phyloP scores from a whole-genome alignment of 1,140 invertebrate genomes.

The Anoplophora glabripennis region DNA sequence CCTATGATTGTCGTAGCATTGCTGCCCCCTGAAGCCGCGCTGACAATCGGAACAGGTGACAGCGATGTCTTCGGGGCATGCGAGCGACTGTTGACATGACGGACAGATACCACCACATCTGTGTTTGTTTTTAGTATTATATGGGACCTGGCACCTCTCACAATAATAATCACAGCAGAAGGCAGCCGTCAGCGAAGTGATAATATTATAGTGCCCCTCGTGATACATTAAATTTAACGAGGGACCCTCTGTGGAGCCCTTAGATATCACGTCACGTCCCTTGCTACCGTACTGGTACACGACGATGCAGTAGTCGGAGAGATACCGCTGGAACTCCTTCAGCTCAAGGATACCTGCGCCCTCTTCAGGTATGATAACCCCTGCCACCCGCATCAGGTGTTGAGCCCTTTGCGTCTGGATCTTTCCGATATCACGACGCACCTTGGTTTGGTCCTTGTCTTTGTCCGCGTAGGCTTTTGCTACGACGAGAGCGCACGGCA shows the following conservation, averaged over 20 bases:
- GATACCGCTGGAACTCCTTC: too few relatives aligned
- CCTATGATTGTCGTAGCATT: neutral
- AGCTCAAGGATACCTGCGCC: too few relatives aligned
- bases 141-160: neutral
- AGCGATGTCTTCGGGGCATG: neutral
- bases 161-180: slow-evolving; percentile 1
- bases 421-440: too few relatives aligned
- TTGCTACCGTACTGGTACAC: too few relatives aligned
- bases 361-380: too few relatives aligned
- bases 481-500: too few relatives aligned
- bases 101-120: neutral
- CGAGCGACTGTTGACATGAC: neutral
- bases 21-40: neutral
- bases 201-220: neutral
- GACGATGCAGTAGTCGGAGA: too few relatives aligned
- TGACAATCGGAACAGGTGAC: neutral
- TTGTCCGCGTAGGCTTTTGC: too few relatives aligned
- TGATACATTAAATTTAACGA: slow-evolving; percentile 1
- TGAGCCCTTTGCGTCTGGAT: too few relatives aligned
- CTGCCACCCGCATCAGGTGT: too few relatives aligned
- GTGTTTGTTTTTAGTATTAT: neutral
- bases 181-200: neutral
- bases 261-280: neutral
- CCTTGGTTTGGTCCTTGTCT: too few relatives aligned
- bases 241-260: neutral